Conservation (phyloP, 2,113 vertebrate species). For the Cricetomys ansorgei region DNA sequence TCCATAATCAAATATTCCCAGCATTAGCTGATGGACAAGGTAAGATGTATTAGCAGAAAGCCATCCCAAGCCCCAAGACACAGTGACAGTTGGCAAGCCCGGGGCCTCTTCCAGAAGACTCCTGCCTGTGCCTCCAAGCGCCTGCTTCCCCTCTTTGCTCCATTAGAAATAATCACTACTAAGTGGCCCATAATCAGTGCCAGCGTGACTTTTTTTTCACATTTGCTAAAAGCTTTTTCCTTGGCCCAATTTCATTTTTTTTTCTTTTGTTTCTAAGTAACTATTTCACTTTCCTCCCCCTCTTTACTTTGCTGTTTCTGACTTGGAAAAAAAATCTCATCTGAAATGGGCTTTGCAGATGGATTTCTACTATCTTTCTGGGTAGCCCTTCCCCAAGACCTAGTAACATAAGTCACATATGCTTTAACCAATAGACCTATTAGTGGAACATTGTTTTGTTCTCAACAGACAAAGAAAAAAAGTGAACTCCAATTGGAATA, state of each 20-base stretch:
- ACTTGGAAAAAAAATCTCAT: constrained; percentile 37
- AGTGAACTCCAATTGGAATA: constrained; percentile 52
- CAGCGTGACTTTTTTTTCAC: constrained; percentile 61
- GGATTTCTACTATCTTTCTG: constrained; percentile 7
- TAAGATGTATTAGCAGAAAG: neutral
- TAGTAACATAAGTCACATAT: neutral
- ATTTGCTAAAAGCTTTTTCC: constrained; percentile 80
- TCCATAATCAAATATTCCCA: neutral
- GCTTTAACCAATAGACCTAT: constrained; percentile 48
- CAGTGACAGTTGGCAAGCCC: neutral
- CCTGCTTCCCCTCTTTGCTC: constrained; percentile 38
- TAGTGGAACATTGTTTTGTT: constrained; percentile 65
- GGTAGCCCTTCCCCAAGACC: neutral
- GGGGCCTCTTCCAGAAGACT: constrained; percentile 21
- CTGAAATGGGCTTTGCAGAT: constrained; percentile 5
- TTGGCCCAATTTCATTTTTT: constrained; percentile 67
- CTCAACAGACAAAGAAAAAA: constrained; percentile 60
- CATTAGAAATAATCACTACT: constrained; percentile 79
- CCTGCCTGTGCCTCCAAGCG: neutral
- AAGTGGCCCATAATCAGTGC: constrained; percentile 72
- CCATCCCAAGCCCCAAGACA: neutral
- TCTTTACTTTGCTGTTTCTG: constrained; percentile 65
- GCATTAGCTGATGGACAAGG: neutral
- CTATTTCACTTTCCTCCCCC: constrained; percentile 48
- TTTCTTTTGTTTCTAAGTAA: constrained; percentile 75